Base-by-base conservation (phyloP, 2,888 invertebrate species). In the Meloe dianella region DNA sequence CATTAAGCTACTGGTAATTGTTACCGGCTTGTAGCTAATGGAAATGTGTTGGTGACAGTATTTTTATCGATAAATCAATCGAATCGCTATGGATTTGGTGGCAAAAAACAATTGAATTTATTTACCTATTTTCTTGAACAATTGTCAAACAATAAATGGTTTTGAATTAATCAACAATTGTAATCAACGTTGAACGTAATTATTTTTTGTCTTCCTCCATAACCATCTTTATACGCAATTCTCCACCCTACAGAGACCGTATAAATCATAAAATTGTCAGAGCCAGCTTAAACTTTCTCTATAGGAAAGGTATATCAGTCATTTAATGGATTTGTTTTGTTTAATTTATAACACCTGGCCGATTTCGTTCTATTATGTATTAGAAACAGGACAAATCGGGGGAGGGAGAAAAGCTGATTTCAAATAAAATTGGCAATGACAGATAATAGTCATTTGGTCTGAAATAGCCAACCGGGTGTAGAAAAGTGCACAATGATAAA, bases 1-100 rank as follows among this genome's bases (percentile, higher is more conserved):
- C 54, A 57, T 63, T 66, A 63, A 66, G 63, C 57, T 63, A 62
- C 38, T 57, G 35, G 62, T 66, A 66, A 66, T 66, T 66, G 66
- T 65, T 57, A 61, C 60, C 10, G 56, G 29, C 14, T 62, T 66
- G 24, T 41, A 51, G 41, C 56, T 29, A 60, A 14, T 38, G 38
- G 2, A 56, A n/a, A 8, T 60, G 30, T 32, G 64, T 20, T 35
- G 27, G 47, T 30, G 51, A 47, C 57, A 38, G 17, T 29, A 57
- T 35, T 35, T 14, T 35, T 35, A 14, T 12, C 35, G 35, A 35
- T 35, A 35, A 14, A 35, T 35, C 14, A 35, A 35, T 14, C 14
- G 5, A 12, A 6, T 14, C 14, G 35, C 32, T 27, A 3, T 27
- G 10, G 1, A 10, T 32, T 32, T 8, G 32, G 3, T 32, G 3